Conservation (phyloP, 2,113 vertebrate genomes). For the Chloropsis hardwickii region DNA sequence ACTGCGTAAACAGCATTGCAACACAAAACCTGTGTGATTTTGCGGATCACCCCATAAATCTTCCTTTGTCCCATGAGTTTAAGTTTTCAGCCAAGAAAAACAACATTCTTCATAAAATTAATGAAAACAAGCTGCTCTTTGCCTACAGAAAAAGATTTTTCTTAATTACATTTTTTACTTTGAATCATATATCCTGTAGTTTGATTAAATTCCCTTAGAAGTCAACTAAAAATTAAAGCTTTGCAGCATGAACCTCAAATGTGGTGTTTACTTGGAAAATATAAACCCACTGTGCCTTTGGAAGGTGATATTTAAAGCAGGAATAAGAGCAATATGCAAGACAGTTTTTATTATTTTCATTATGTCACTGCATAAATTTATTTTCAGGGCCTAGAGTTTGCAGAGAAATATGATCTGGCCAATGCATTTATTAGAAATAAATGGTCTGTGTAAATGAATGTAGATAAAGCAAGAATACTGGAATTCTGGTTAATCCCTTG, state of each 20-base stretch:
- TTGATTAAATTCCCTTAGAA: slow-evolving; percentile 67
- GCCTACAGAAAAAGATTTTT: slow-evolving; percentile 68
- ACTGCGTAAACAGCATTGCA: slow-evolving; percentile 35
- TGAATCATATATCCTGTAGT: slow-evolving; percentile 65
- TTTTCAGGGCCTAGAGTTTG: slow-evolving; percentile 28
- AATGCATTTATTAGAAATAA: slow-evolving; percentile 52
- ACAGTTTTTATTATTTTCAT: slow-evolving; percentile 50
- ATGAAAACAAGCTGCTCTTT: slow-evolving; percentile 71
- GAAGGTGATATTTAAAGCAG: slow-evolving; percentile 17
- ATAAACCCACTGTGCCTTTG: slow-evolving; percentile 25
- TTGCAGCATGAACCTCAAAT: not conserved
- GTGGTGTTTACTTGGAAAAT: slow-evolving; percentile 14
- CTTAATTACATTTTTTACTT: slow-evolving; percentile 70
- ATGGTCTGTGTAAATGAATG: slow-evolving; percentile 47
- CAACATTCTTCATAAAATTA: slow-evolving; percentile 70
- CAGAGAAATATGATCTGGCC: slow-evolving; percentile 46
- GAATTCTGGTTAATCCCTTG: slow-evolving; percentile 46
- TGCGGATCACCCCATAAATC: slow-evolving; percentile 43
- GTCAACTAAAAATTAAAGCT: slow-evolving; percentile 47
- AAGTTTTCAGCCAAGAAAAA: slow-evolving; percentile 68
- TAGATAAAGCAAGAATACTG: slow-evolving; percentile 43
- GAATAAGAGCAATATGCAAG: slow-evolving; percentile 6
- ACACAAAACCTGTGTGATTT: slow-evolving; percentile 51
- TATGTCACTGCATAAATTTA: slow-evolving; percentile 52
- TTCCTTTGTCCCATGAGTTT: slow-evolving; percentile 12